Base-by-base conservation (phyloP, 2,888 invertebrate species). In the Hetaerina titia region DNA sequence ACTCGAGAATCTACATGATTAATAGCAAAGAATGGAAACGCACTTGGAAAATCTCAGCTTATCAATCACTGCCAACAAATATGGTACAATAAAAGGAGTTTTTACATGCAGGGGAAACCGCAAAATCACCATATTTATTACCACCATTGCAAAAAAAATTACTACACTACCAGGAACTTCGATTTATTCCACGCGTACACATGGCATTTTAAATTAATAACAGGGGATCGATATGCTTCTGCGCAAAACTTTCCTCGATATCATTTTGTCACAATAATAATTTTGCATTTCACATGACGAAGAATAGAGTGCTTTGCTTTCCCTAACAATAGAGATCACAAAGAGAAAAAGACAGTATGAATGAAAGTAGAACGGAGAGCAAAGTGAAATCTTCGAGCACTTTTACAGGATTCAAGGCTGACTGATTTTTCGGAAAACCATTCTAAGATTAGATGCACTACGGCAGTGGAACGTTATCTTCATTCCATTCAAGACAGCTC, bases 311-410 rank as follows among this genome's bases (percentile, higher is more conserved):
- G 2, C 81, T 9, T 25, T 11, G 31, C 9, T 15, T 31, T 9
- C 8, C 8, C 81, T 13, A 81, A 81, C 7, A 81, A 31, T 81
- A 25, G 31, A 25, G 31, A 31, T 31, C 31, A 81, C 11, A 81
- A 45, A 45, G 25, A 31, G 81, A 31, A 31, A 31, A 81, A 31
- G 25, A 15, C 81, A 11, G 25, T 8, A 81, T 64, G 22, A 19
- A 45, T 45, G 63, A 90, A 90, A 90, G 90, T 60, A 64, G 90
- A 90, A 64, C 63, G 64, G 15, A 19, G 64, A 63, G 45, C 63
- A 69, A 90, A 90, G 90, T 90, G 90, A 90, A 90, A 90, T 90
- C 90, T 25, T 69, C 19, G 64, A 90, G 58, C 45, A 19, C 64
- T 64, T 64, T 22, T 17, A 56, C 64, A 90, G 90, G 90, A 90